phyloP scores from a whole-genome alignment of 2,888 invertebrate genomes.

The Ischnus inquisitorius region DNA sequence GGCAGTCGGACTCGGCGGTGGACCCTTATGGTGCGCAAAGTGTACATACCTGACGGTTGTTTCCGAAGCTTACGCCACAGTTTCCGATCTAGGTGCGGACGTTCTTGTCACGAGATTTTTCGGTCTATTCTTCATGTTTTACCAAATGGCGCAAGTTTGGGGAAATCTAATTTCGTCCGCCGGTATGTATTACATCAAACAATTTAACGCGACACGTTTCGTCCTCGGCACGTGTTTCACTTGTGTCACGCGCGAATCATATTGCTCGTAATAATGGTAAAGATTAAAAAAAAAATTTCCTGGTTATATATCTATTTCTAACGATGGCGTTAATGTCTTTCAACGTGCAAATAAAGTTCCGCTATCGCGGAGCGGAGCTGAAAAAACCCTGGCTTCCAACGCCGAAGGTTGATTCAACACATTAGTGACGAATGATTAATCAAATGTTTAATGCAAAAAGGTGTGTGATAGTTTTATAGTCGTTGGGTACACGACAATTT shows the following conservation, averaged over 20 bases:
- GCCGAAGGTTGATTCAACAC: background rate
- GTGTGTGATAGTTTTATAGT: background rate
- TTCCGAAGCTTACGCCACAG: constrained; percentile 91
- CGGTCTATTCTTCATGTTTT: constrained; percentile 98
- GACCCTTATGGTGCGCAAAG: constrained; percentile 98
- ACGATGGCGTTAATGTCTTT: background rate
- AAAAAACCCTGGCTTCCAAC: background rate
- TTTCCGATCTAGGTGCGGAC: constrained; percentile 90
- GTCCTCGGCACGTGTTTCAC: no score
- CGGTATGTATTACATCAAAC: constrained; percentile 86
- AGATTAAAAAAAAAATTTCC: background rate
- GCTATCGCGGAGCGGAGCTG: background rate
- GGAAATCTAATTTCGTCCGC: constrained; percentile 96
- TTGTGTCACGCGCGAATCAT: no score
- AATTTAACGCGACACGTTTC: background rate
- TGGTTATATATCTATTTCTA: background rate
- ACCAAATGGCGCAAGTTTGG: constrained; percentile 98
- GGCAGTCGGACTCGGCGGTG: constrained; percentile 95
- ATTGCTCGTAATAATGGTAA: background rate
- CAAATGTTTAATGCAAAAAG: background rate
- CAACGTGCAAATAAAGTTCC: constrained; percentile 16
- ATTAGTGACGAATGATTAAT: constrained; percentile 12
- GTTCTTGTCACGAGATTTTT: constrained; percentile 96
- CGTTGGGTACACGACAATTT: background rate
- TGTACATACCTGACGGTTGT: constrained; percentile 96